Conservation (phyloP, 2,888 invertebrate genomes). For the Notodonta ziczac region DNA sequence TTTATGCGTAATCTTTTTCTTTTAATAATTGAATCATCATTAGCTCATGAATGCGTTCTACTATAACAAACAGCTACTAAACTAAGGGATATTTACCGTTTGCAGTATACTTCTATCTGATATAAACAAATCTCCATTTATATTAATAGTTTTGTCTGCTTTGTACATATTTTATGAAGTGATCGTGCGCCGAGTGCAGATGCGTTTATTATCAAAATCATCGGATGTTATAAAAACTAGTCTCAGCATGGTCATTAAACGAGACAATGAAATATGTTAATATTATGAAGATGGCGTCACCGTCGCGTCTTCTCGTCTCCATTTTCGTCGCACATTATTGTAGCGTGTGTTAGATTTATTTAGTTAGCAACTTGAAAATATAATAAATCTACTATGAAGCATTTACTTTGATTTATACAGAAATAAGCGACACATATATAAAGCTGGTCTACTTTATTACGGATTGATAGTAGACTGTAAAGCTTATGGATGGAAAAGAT, state of each 20-base stretch:
- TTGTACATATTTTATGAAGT: constrained; percentile 9
- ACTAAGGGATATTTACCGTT: too few species aligned
- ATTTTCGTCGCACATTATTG: constrained; percentile 45
- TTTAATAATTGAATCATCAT: too few species aligned
- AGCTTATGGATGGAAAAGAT: too few species aligned
- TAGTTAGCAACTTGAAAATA: too few species aligned
- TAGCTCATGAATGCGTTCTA: too few species aligned
- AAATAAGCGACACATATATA: too few species aligned
- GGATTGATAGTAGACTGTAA: too few species aligned
- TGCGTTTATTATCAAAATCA: constrained; percentile 31
- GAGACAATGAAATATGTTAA: constrained; percentile 45
- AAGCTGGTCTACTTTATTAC: too few species aligned
- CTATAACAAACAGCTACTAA: too few species aligned
- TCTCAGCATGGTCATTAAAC: constrained; percentile 40
- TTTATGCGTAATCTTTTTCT: constrained; percentile 23
- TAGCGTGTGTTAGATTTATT: too few species aligned
- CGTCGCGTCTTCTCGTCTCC: constrained; percentile 15
- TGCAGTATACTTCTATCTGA: neutral
- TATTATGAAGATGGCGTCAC: constrained; percentile 39
- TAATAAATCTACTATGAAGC: too few species aligned
- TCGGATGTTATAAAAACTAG: constrained; percentile 29
- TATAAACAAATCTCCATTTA: neutral
- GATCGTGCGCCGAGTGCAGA: constrained; percentile 29
- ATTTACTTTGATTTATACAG: too few species aligned
- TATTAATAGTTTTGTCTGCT: neutral